These are phyloP conservation scores for Temnothorax rugatulus DNA, from an alignment of 2,888 invertebrate species.

Conservation along the genomic window DNA sequence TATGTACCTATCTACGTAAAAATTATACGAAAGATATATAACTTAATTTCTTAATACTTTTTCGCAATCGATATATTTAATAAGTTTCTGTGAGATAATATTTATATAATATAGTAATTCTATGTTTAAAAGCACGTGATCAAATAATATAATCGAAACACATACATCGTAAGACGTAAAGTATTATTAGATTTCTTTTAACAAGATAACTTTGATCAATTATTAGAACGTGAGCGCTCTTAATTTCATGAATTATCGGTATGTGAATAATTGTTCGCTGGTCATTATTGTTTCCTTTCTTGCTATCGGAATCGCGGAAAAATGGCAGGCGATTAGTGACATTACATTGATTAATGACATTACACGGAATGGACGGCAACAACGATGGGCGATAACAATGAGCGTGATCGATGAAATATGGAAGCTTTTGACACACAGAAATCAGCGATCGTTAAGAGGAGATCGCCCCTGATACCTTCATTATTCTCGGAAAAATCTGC, in stretches of 20 bases:
- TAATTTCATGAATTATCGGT: conserved; percentile 76
- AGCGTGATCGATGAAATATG: conserved; percentile 6
- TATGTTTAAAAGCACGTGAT: no score
- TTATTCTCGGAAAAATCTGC: conserved; percentile 8
- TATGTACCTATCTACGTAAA: no score
- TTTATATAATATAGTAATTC: no score
- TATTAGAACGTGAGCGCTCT: conserved; percentile 62
- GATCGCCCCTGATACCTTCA: neutral
- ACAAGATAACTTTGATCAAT: conserved; percentile 51
- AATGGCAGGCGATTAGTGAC: conserved; percentile 4
- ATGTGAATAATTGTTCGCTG: conserved; percentile 65
- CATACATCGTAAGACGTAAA: no score
- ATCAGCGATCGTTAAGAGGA: neutral
- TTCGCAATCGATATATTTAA: no score
- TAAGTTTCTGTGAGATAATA: no score
- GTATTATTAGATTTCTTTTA: no score
- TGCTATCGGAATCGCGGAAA: conserved; percentile 10
- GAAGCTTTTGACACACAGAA: conserved; percentile 22
- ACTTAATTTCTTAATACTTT: no score
- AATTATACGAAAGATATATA: no score
- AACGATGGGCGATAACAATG: neutral
- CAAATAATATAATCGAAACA: no score
- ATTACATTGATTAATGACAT: neutral
- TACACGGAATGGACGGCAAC: neutral
- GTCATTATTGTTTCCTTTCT: conserved; percentile 52